Percentiles rank a stretch among this genome's conserved stretches.
phyloP scores from a whole-genome alignment of 2,888 invertebrate species.

The Agrotis exclamationis region DNA sequence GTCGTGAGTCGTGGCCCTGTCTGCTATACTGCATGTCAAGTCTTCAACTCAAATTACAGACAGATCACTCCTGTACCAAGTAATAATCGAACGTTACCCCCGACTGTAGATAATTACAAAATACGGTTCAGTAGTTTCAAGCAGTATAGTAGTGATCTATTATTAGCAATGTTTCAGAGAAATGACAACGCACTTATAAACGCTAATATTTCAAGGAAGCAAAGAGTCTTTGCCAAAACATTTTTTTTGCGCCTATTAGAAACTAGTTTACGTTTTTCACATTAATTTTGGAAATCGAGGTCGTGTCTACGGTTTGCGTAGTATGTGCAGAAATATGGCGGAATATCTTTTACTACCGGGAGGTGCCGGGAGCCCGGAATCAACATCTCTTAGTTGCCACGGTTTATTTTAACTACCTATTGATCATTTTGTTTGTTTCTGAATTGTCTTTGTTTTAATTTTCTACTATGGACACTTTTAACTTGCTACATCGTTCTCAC shows the following conservation, averaged over 20 bases:
- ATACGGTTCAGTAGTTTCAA: constrained; percentile 27
- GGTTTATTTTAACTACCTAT: too few relatives aligned
- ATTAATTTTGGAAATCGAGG: constrained; percentile 69
- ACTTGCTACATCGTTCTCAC: too few relatives aligned
- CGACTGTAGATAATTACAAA: constrained; percentile 40
- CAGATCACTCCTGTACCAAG: constrained; percentile 15
- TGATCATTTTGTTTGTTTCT: too few relatives aligned
- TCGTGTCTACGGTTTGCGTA: constrained; percentile 51
- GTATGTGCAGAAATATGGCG: constrained; percentile 48
- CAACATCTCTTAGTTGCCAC: constrained; percentile 5
- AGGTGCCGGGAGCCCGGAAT: constrained; percentile 48
- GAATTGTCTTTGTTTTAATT: too few relatives aligned
- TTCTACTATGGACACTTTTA: too few relatives aligned
- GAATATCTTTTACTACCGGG: constrained; percentile 48
- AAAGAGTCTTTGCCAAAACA: constrained; percentile 82
- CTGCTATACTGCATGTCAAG: constrained; percentile 28
- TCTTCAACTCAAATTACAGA: constrained; percentile 47
- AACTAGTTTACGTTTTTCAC: constrained; percentile 74
- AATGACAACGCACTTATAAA: constrained; percentile 74
- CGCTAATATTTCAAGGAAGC: constrained; percentile 82
- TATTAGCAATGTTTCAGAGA: constrained; percentile 62
- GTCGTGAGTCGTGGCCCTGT: constrained; percentile 30
- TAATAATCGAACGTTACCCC: constrained; percentile 35
- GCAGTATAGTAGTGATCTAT: constrained; percentile 52
- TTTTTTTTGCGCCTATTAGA: constrained; percentile 80